A percentile compares a stretch with the other conserved stretches of the same genome.
phyloP scores from a whole-genome alignment of 1,140 invertebrate genomes.

The Babylonia areolata region DNA sequence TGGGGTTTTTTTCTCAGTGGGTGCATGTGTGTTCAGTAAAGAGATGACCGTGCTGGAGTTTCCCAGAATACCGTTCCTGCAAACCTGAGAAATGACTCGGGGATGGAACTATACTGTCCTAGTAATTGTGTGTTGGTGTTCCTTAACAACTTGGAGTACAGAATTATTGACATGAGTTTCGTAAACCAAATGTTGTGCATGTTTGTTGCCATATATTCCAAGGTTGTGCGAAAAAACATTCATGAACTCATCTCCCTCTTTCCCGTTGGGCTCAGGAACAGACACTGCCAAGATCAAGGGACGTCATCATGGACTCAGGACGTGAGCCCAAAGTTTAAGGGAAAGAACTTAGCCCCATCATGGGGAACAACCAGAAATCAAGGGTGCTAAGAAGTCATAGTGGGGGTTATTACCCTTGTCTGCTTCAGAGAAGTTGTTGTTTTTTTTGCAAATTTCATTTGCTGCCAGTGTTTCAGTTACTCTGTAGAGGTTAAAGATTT shows the following conservation, averaged over 20 bases:
- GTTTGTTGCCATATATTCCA: constrained; percentile 43
- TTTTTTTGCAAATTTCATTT: not conserved
- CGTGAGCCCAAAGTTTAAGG: not conserved
- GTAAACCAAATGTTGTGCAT: constrained; percentile 18
- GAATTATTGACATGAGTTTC: not conserved
- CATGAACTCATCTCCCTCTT: constrained; percentile 6
- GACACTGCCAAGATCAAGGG: not conserved
- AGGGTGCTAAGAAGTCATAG: constrained; percentile 1
- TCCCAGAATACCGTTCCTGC: not conserved
- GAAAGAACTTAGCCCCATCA: not conserved
- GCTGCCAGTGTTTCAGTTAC: not conserved
- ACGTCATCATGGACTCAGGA: not conserved
- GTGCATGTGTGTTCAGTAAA: not conserved
- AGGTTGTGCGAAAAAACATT: constrained; percentile 35
- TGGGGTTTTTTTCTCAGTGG: not conserved
- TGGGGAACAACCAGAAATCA: constrained; percentile 22
- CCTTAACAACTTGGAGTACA: not conserved
- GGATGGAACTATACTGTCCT: not conserved
- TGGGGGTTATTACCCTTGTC: not conserved
- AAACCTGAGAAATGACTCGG: not conserved
- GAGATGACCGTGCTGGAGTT: not conserved
- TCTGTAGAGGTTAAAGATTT: not conserved
- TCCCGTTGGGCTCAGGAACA: not conserved
- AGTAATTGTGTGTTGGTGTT: not conserved
- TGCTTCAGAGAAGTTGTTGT: too few relatives aligned